These are phyloP conservation scores for Torymus texanus DNA, from an alignment of 2,888 invertebrate species.

Conservation along the genomic window DNA sequence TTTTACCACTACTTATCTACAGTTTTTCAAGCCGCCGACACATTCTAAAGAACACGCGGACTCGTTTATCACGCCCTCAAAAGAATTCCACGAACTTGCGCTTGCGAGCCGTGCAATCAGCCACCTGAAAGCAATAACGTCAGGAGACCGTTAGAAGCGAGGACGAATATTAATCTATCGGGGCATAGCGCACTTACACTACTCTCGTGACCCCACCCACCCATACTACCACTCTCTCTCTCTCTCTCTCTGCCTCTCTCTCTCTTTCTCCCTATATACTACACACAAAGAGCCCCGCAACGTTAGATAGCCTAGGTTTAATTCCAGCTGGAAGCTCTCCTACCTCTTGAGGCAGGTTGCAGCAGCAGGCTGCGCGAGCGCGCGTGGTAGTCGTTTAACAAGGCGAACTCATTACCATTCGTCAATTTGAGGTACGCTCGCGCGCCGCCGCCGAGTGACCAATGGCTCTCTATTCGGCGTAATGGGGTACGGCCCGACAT, in stretches of 20 bases:
- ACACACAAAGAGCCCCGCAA: too few species aligned
- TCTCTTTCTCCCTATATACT: background rate
- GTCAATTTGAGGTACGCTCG: constrained; percentile 74
- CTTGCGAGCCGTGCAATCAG: too few species aligned
- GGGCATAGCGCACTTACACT: background rate
- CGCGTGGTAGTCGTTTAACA: constrained; percentile 70
- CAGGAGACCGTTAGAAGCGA: constrained; percentile 18
- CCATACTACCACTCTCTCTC: too few species aligned
- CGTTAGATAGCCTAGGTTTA: constrained; percentile 59
- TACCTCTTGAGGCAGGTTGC: constrained; percentile 55
- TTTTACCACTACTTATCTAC: too few species aligned
- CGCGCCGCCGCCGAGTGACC: constrained; percentile 72
- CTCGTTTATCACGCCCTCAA: too few species aligned
- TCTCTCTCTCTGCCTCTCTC: too few species aligned
- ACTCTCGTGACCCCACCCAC: constrained; percentile 17
- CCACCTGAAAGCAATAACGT: constrained; percentile 16
- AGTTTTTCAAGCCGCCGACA: too few species aligned
- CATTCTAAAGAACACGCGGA: too few species aligned
- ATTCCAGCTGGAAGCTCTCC: constrained; percentile 61
- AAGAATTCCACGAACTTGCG: too few species aligned
- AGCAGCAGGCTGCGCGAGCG: constrained; percentile 17
- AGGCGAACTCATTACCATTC: constrained; percentile 75
- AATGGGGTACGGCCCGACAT: constrained; percentile 74
- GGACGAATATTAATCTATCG: constrained; percentile 55
- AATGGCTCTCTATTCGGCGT: constrained; percentile 74